Evolutionary conservation across 2,797 vertebrate species (phyloP).

Genomic region (Chelidonichthys spinosus): DNA sequence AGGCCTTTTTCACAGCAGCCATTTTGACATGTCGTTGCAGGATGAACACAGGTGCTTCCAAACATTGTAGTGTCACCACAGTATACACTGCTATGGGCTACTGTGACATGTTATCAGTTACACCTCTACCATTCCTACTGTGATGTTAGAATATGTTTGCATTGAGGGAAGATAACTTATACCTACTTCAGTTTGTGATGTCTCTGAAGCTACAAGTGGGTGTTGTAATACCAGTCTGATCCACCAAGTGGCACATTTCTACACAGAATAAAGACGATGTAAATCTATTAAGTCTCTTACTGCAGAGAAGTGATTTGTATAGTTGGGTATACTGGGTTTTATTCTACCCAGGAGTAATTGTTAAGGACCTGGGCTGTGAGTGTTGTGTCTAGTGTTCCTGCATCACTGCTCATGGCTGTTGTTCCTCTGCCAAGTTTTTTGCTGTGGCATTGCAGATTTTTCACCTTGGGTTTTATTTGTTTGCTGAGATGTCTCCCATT

Average conservation of each 20-base stretch:
- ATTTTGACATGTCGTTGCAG: background rate
- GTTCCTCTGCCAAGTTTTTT: background rate
- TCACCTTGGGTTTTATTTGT: background rate
- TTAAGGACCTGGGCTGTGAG: background rate
- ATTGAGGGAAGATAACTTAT: background rate
- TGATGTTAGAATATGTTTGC: background rate
- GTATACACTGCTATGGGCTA: background rate
- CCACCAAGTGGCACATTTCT: conserved; percentile 53
- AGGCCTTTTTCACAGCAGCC: background rate
- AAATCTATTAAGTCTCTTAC: background rate
- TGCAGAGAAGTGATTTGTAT: background rate
- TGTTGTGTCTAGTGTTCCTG: background rate
- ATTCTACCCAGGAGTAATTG: background rate
- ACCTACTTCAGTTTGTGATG: background rate
- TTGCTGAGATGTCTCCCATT: background rate
- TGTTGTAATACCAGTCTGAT: conserved; percentile 31
- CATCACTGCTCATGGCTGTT: background rate
- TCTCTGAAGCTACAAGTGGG: background rate
- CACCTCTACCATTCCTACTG: background rate
- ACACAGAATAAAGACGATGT: conserved; percentile 15
- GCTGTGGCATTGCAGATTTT: background rate
- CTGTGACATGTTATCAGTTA: background rate
- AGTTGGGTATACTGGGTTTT: background rate
- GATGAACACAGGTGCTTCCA: background rate
- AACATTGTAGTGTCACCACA: too few species aligned